phyloP scores from a whole-genome alignment of 1,140 invertebrate genomes.

The Pogonognathellus flavescens region DNA sequence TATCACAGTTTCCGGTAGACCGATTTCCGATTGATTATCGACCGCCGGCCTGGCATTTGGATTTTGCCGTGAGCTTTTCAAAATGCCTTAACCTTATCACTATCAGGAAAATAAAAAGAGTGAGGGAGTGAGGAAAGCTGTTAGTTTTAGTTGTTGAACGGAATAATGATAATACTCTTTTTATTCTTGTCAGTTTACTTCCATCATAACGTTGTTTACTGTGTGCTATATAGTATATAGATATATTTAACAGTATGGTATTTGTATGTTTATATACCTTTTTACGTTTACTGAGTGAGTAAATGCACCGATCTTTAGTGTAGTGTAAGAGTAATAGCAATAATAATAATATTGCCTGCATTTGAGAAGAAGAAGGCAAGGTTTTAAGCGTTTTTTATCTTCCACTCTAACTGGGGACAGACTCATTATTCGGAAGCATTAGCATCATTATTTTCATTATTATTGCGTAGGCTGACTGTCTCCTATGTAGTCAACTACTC shows the following conservation, averaged over 20 bases:
- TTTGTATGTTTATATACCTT: neutral
- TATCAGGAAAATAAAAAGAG: neutral
- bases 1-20: conserved; percentile 42
- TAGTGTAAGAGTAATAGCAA: too few relatives aligned
- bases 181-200: neutral
- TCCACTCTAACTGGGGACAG: conserved; percentile 15
- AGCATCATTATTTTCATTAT: conserved; percentile 20
- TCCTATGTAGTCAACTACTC: neutral
- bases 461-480: neutral
- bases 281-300: too few relatives aligned
- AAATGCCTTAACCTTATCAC: conserved; percentile 38
- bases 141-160: neutral
- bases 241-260: neutral
- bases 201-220: neutral
- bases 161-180: neutral
- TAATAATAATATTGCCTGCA: too few relatives aligned
- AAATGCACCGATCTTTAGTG: too few relatives aligned
- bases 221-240: neutral
- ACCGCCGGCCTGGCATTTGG: conserved; percentile 15
- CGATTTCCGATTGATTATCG: conserved; percentile 54
- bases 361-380: neutral
- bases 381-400: conserved; percentile 43
- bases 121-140: conserved; percentile 38
- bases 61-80: conserved; percentile 31
- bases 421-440: conserved; percentile 39